phyloP scores from a whole-genome alignment of 2,797 vertebrate genomes.

The Poeciliopsis gracilis region DNA sequence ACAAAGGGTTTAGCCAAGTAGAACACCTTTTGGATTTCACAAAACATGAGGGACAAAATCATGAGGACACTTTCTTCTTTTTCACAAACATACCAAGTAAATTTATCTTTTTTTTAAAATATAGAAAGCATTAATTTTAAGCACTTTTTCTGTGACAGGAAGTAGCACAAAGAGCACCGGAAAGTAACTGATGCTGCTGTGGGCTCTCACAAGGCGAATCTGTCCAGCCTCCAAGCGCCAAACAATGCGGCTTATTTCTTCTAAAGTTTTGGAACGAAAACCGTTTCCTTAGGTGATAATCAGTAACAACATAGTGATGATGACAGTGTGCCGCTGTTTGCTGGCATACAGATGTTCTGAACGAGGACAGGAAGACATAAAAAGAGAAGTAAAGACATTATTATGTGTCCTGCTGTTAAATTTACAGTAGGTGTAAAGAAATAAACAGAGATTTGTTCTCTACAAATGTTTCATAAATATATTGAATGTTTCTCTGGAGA shows the following conservation, averaged over 20 bases:
- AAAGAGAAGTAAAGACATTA: neutral
- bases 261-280: neutral
- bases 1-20: conserved; percentile 74
- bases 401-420: neutral
- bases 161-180: neutral
- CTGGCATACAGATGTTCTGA: neutral
- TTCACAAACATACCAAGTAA: conserved; percentile 36
- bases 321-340: neutral
- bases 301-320: neutral
- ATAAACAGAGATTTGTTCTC: neutral
- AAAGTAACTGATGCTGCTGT: neutral
- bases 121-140: neutral
- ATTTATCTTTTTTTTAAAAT: conserved; percentile 42
- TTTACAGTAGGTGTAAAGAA: neutral
- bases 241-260: neutral
- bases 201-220: neutral
- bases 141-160: neutral
- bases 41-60: conserved; percentile 63
- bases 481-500: neutral
- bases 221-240: neutral
- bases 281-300: neutral
- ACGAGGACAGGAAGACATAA: neutral
- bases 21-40: conserved; percentile 72
- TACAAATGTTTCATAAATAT: neutral
- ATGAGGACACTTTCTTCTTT: conserved; percentile 41